Conservation (phyloP, 1,140 invertebrate species). For the Aphelinus atriplicis region DNA sequence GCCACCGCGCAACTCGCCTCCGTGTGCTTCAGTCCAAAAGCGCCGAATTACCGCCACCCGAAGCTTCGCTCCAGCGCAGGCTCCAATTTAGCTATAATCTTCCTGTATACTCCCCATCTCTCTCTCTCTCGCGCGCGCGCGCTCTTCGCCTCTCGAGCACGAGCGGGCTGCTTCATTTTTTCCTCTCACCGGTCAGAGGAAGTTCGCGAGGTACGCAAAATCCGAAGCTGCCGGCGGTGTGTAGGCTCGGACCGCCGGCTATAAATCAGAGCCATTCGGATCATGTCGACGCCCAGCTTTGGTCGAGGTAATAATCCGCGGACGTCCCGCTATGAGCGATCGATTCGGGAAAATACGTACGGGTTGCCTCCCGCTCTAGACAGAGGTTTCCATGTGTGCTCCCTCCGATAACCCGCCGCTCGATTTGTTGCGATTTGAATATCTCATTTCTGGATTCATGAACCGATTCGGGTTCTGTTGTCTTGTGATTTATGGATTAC, state of each 20-base stretch:
- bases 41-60: constrained; percentile 45
- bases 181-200: background rate
- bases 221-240: background rate
- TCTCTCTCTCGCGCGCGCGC: constrained; percentile 3
- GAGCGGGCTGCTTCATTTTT: background rate
- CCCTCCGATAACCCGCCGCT: too few relatives aligned
- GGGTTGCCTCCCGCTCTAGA: too few relatives aligned
- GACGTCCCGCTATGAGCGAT: constrained; percentile 4
- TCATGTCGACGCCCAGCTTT: constrained; percentile 18
- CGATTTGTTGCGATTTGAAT: too few relatives aligned
- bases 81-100: constrained; percentile 57
- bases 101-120: constrained; percentile 15
- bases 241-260: background rate
- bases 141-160: too few relatives aligned
- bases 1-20: background rate
- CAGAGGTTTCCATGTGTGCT: too few relatives aligned
- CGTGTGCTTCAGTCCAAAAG: constrained; percentile 41
- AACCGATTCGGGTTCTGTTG: too few relatives aligned
- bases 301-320: constrained; percentile 12
- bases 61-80: constrained; percentile 39
- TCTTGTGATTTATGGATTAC: too few relatives aligned
- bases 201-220: constrained; percentile 15
- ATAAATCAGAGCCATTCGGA: constrained; percentile 35
- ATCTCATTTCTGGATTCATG: too few relatives aligned
- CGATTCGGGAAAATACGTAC: background rate